phyloP scores from a whole-genome alignment of 2,888 invertebrate genomes.

The Dexiosoma caninum region DNA sequence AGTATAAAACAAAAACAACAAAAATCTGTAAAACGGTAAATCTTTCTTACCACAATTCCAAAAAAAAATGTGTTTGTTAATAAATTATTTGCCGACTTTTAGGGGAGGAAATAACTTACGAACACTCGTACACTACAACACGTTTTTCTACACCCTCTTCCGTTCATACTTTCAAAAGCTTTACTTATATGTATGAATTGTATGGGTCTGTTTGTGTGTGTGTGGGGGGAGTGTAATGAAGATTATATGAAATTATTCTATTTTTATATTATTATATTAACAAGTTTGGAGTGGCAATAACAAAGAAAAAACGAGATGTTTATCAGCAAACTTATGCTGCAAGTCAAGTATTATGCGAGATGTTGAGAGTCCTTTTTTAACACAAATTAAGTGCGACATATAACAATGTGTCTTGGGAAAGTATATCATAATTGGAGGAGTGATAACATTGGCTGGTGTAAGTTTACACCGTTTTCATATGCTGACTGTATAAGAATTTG shows the following conservation, averaged over 20 bases:
- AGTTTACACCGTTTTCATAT: slow-evolving; percentile 29
- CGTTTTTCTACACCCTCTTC: slow-evolving; percentile 17
- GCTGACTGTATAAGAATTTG: slow-evolving; percentile 13
- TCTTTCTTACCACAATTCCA: slow-evolving; percentile 51
- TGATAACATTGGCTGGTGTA: slow-evolving; percentile 21
- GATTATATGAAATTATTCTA: slow-evolving; percentile 24
- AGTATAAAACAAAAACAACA: background rate
- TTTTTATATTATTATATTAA: slow-evolving; percentile 20
- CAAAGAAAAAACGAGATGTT: slow-evolving; percentile 4
- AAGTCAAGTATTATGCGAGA: slow-evolving; percentile 33
- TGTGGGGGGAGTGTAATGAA: slow-evolving; percentile 27
- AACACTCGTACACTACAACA: background rate
- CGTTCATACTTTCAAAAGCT: slow-evolving; percentile 20
- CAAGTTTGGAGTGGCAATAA: slow-evolving; percentile 33
- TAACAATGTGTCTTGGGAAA: background rate
- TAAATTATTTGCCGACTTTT: slow-evolving; percentile 49
- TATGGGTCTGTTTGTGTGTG: background rate
- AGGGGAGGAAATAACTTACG: slow-evolving; percentile 35
- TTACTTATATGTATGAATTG: background rate
- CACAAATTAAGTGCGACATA: slow-evolving; percentile 33
- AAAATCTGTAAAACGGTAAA: slow-evolving; percentile 49
- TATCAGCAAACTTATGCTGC: slow-evolving; percentile 45
- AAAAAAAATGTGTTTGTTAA: slow-evolving; percentile 47
- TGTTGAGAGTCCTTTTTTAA: background rate
- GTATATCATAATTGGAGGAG: background rate